These are phyloP conservation scores for Rhinoderma darwinii DNA, from an alignment of 2,113 vertebrate genomes.

Conservation along the genomic window DNA sequence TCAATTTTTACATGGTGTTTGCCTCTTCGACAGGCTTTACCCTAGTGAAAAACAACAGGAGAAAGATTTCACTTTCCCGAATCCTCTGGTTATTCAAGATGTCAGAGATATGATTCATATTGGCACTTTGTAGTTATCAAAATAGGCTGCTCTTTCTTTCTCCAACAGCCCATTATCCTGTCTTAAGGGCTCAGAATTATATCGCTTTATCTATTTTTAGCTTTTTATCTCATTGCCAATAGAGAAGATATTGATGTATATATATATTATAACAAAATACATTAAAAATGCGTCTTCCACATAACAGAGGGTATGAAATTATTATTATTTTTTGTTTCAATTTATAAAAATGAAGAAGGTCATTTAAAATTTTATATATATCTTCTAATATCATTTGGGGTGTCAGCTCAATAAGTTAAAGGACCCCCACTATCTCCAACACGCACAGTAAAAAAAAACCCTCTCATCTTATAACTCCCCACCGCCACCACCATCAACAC, in stretches of 20 bases:
- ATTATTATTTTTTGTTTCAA: neutral
- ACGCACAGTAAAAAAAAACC: too few relatives aligned
- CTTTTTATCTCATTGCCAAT: slow-evolving; percentile 3
- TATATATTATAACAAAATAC: slow-evolving; percentile 41
- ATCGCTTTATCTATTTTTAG: slow-evolving; percentile 9
- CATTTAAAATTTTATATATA: neutral
- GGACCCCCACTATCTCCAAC: too few relatives aligned
- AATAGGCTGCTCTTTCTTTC: slow-evolving; percentile 9
- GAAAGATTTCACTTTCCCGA: slow-evolving; percentile 10
- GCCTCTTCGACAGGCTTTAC: neutral
- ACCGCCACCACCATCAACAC: too few relatives aligned
- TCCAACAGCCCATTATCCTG: slow-evolving; percentile 40
- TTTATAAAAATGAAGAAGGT: slow-evolving; percentile 19
- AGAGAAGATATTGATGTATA: slow-evolving; percentile 31
- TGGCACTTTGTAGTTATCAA: slow-evolving; percentile 38
- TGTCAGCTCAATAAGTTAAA: too few relatives aligned
- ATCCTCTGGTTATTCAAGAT: slow-evolving; percentile 35
- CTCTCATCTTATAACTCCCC: too few relatives aligned
- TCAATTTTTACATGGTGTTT: neutral
- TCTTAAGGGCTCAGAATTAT: slow-evolving; percentile 49
- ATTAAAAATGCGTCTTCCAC: slow-evolving; percentile 44
- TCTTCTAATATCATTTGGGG: too few relatives aligned
- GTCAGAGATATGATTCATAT: slow-evolving; percentile 45
- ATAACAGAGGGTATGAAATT: slow-evolving; percentile 18
- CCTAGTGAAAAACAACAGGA: slow-evolving; percentile 5